phyloP scores from a whole-genome alignment of 2,888 invertebrate species.

The Halictus quadricinctus region DNA sequence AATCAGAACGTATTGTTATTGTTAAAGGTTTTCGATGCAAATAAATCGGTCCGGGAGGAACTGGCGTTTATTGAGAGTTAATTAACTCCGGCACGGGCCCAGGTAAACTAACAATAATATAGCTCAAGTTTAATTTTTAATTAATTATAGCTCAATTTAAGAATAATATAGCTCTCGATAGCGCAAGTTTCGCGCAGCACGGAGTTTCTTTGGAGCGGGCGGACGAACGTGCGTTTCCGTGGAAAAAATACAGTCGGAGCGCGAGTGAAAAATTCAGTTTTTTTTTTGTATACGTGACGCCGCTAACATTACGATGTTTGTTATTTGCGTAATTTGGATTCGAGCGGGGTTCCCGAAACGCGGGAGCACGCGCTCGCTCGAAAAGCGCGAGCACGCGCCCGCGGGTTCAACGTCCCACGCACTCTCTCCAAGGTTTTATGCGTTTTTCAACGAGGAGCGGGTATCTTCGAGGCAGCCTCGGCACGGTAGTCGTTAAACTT shows the following conservation, averaged over 20 bases:
- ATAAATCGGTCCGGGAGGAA: background rate
- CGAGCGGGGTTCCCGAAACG: slow-evolving; percentile 44
- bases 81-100: background rate
- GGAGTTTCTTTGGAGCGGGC: background rate
- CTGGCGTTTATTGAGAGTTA: background rate
- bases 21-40: background rate
- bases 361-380: slow-evolving; percentile 53
- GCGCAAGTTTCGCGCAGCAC: background rate
- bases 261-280: background rate
- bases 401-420: slow-evolving; percentile 63
- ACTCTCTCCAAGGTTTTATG: slow-evolving; percentile 50
- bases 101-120: background rate
- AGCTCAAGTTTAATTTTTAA: too few species aligned
- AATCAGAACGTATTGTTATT: background rate
- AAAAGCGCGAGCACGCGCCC: slow-evolving; percentile 47
- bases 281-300: background rate
- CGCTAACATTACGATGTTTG: background rate
- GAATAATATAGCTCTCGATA: too few species aligned
- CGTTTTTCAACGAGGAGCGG: slow-evolving; percentile 41
- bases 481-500: slow-evolving; percentile 51
- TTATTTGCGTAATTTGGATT: slow-evolving; percentile 11
- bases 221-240: background rate
- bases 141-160: too few species aligned
- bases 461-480: slow-evolving; percentile 40
- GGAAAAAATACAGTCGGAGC: background rate